Base-by-base conservation (phyloP, 1,140 invertebrate genomes). In the Micrasema longulum region DNA sequence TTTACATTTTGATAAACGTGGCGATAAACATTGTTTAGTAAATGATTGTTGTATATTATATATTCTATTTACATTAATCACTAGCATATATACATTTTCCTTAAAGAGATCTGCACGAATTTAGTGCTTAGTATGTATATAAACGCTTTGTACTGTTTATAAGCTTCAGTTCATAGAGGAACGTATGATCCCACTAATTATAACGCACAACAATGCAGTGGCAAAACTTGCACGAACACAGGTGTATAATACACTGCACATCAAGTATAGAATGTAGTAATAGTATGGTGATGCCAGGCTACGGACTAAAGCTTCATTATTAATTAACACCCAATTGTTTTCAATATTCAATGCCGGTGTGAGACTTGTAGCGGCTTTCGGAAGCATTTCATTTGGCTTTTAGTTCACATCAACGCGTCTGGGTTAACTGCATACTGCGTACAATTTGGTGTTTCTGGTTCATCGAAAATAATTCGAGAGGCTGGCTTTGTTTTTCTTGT, bases 271-370 rank as follows among this genome's bases (percentile, higher is more conserved):
- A n/a, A n/a, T 31, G 26, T 2, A 7, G 26, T 31, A n/a, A n/a
- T n/a, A n/a, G n/a, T 36, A 20, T 38, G 55, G 11, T 36, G 18
- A 14, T 16, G 55, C 14, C 55, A 7, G 55, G 9, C 55, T 41
- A 41, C 26, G 50, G 52, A 67, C 67, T 45, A 69, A 35, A 66
- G 69, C 52, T 75, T 75, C 69, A 75, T 75, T 75, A 75, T 72
- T 72, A 75, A 75, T 75, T 75, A 75, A 55, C 70, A 66, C 50
- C 66, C 70, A 38, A 75, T 75, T 75, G 74, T 75, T 75, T 75
- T 69, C 74, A 66, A 69, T 69, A 75, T 71, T 70, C 67, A 74
- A 74, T 74, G 67, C 57, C 35, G 20, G 36, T 38, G 48, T 26
- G 67, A 63, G 67, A 22, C 48, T 63, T 70, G 55, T 31, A 70